phyloP scores from a whole-genome alignment of 2,888 invertebrate species.

The Onchidella celtica region DNA sequence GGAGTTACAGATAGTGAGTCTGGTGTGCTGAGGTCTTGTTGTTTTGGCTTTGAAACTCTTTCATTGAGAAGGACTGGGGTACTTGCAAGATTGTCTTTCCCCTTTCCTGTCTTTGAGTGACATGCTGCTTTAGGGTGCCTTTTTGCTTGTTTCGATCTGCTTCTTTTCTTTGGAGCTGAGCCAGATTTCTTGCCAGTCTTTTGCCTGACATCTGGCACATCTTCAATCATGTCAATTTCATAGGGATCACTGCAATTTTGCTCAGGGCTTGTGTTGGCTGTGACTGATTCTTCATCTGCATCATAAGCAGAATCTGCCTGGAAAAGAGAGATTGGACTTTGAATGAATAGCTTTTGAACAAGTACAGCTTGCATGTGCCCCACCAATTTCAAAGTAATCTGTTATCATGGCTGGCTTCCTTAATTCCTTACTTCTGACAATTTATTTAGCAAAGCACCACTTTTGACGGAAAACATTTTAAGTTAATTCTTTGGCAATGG shows the following conservation, averaged over 20 bases:
- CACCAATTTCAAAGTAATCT: too few species aligned
- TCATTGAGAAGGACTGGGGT: slow-evolving; percentile 3
- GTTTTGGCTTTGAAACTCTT: neutral
- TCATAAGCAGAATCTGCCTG: slow-evolving; percentile 45
- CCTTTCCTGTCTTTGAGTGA: neutral
- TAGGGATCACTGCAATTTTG: slow-evolving; percentile 6
- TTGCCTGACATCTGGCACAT: neutral
- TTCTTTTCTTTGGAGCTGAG: neutral
- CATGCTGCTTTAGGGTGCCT: neutral
- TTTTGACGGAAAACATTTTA: too few species aligned
- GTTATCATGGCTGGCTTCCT: too few species aligned
- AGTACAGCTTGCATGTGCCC: too few species aligned
- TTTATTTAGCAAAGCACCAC: too few species aligned
- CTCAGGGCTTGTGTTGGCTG: slow-evolving; percentile 17
- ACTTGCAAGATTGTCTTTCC: slow-evolving; percentile 5
- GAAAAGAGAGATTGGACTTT: too few species aligned
- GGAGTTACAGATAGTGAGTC: slow-evolving; percentile 31
- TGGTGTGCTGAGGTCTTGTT: neutral
- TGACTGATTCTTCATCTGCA: slow-evolving; percentile 35
- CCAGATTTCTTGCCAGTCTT: slow-evolving; percentile 4
- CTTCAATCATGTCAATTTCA: slow-evolving; percentile 24
- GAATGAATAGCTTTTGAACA: too few species aligned
- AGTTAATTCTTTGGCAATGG: too few species aligned
- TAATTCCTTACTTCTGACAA: too few species aligned
- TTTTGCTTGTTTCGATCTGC: neutral